phyloP scores from a whole-genome alignment of 2,888 invertebrate genomes.

The Cephus pygmeus region DNA sequence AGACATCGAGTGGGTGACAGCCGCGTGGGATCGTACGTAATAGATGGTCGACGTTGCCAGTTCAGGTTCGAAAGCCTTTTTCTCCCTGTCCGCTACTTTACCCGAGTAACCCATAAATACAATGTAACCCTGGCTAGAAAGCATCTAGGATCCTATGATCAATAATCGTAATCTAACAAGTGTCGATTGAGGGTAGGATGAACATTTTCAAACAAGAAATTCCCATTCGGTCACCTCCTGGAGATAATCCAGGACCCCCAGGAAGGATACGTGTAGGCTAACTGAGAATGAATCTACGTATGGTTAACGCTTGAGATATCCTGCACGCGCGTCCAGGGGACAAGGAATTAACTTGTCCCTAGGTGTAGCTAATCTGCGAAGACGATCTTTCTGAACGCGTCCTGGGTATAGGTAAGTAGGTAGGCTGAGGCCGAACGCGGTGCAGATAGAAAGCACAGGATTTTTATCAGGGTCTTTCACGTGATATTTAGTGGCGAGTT shows the following conservation, averaged over 20 bases:
- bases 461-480: slow-evolving; percentile 22
- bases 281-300: background rate
- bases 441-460: slow-evolving; percentile 33
- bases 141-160: background rate
- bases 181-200: background rate
- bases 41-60: slow-evolving; percentile 2
- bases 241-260: background rate
- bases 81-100: slow-evolving; percentile 12
- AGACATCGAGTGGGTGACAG: slow-evolving; percentile 5
- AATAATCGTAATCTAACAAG: background rate
- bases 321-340: background rate
- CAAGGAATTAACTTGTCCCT: slow-evolving; percentile 52
- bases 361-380: background rate
- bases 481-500: slow-evolving; percentile 45
- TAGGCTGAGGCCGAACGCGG: background rate
- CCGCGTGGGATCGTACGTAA: slow-evolving; percentile 16
- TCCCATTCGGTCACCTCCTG: background rate
- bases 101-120: background rate
- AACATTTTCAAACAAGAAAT: background rate
- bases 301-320: background rate
- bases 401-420: background rate
- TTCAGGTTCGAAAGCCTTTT: background rate
- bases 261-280: background rate
- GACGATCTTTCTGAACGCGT: background rate
- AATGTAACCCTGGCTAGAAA: background rate